phyloP scores from a whole-genome alignment of 2,888 invertebrate genomes.

The Lamellibrachia columna region DNA sequence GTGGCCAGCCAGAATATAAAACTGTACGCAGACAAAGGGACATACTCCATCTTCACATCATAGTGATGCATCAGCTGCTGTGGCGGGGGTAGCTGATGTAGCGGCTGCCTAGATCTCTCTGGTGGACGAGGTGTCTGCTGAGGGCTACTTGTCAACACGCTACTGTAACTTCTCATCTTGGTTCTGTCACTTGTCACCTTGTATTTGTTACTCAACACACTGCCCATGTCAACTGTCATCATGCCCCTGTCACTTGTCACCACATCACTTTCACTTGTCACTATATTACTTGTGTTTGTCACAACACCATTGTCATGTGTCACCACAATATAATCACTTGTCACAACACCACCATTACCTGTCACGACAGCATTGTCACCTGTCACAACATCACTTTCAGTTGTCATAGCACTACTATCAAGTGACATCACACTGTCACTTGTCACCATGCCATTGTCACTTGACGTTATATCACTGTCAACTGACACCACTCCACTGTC shows the following conservation, averaged over 20 bases:
- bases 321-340: background rate
- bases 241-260: background rate
- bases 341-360: background rate
- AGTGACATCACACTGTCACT: background rate
- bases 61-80: background rate
- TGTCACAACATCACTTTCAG: background rate
- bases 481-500: background rate
- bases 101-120: background rate
- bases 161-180: background rate
- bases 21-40: background rate
- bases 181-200: background rate
- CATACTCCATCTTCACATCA: background rate
- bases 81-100: background rate
- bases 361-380: background rate
- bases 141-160: background rate
- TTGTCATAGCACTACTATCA: background rate
- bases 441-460: background rate
- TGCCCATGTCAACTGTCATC: background rate
- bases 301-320: background rate
- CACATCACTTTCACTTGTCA: background rate
- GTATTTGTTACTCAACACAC: background rate
- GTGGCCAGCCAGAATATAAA: background rate
- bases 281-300: background rate
- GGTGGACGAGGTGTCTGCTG: background rate
- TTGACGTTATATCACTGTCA: background rate